Conservation (phyloP, 53 echinoderm and acorn worm species). For the Arbacia lixula region DNA sequence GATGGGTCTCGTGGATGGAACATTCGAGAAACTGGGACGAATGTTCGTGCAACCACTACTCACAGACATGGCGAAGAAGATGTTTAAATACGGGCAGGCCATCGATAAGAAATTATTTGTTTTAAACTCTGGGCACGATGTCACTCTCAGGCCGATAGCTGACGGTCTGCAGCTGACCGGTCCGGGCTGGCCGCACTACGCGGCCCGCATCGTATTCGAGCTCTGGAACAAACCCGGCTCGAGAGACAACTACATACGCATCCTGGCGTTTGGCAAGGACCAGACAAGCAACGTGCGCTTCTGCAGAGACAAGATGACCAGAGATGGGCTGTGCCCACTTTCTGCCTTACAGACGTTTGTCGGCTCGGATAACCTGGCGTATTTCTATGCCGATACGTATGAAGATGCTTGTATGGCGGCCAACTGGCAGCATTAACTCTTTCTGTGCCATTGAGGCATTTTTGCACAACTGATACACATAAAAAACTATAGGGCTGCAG, state of each 20-base stretch:
- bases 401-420: slow-evolving; percentile 69
- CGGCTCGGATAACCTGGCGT: slow-evolving; percentile 70
- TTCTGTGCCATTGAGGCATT: too few species aligned
- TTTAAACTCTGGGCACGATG: slow-evolving; percentile 88
- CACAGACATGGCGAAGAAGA: slow-evolving; percentile 58
- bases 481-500: too few species aligned
- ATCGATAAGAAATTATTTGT: slow-evolving; percentile 56
- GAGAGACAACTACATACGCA: slow-evolving; percentile 56
- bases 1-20: slow-evolving; percentile 52
- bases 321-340: slow-evolving; percentile 80
- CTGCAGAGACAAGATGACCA: slow-evolving; percentile 60
- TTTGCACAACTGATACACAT: too few species aligned
- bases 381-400: slow-evolving; percentile 71
- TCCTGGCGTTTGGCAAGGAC: slow-evolving; percentile 86
- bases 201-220: slow-evolving; percentile 82
- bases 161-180: slow-evolving; percentile 77
- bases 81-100: slow-evolving; percentile 64
- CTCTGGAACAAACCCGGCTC: slow-evolving; percentile 65
- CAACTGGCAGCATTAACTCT: too few species aligned
- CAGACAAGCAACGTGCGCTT: slow-evolving; percentile 70
- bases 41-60: slow-evolving; percentile 85
- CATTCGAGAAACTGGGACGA: slow-evolving; percentile 70
- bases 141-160: slow-evolving; percentile 76
- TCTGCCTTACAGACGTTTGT: slow-evolving; percentile 68
- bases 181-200: slow-evolving; percentile 83